phyloP scores from a whole-genome alignment of 2,888 invertebrate species.

The Aporophyla nigra region DNA sequence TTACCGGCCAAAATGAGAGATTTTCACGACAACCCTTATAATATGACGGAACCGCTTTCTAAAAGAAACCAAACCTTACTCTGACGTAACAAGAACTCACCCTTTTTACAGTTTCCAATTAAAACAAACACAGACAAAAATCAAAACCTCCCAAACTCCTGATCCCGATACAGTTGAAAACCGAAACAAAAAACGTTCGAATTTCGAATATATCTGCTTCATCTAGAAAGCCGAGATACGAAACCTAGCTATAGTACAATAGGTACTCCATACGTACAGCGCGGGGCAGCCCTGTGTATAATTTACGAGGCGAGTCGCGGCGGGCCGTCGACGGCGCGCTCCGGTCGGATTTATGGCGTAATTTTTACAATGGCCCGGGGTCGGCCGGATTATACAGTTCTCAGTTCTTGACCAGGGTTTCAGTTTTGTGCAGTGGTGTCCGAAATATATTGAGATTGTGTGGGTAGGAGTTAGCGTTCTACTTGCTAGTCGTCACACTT shows the following conservation, averaged over 20 bases:
- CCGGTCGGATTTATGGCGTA: conserved; percentile 85
- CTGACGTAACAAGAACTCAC: neutral
- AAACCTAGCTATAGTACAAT: conserved; percentile 8
- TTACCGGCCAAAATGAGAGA: neutral
- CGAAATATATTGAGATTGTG: conserved; percentile 6
- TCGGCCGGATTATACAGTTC: conserved; percentile 74
- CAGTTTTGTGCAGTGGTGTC: conserved; percentile 35
- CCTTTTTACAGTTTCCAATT: neutral
- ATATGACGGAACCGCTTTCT: neutral
- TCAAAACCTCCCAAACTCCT: neutral
- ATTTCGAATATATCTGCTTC: conserved; percentile 19
- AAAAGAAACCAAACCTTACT: neutral
- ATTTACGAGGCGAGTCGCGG: conserved; percentile 77
- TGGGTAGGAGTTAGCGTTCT: neutral
- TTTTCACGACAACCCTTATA: neutral
- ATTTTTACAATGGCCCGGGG: conserved; percentile 86
- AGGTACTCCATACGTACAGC: neutral
- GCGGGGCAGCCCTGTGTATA: conserved; percentile 69
- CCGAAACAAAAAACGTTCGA: conserved; percentile 18
- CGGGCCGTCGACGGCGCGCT: conserved; percentile 70
- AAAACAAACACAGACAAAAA: conserved; percentile 1
- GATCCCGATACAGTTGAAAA: conserved; percentile 14
- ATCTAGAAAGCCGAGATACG: conserved; percentile 22
- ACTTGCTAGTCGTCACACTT: neutral
- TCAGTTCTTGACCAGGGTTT: conserved; percentile 64